phyloP scores from a whole-genome alignment of 2,888 invertebrate species.

The Hoplodrina blanda region DNA sequence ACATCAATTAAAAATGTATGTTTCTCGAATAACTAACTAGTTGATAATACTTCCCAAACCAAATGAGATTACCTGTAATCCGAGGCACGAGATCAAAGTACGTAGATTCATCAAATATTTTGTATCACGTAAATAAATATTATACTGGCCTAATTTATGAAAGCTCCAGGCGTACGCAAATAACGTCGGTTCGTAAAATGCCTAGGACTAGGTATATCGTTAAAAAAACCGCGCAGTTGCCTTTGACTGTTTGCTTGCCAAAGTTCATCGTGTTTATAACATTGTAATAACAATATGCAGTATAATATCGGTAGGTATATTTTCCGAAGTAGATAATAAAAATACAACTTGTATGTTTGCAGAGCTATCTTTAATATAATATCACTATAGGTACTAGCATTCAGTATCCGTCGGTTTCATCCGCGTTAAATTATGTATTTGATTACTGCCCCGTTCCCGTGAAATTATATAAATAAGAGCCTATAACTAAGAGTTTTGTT shows the following conservation, averaged over 20 bases:
- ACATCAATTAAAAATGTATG: not conserved
- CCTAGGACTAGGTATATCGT: not conserved
- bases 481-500: no score
- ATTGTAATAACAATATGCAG: slow-evolving; percentile 1
- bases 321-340: not conserved
- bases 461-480: no score
- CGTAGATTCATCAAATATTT: slow-evolving; percentile 5
- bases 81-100: not conserved
- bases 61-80: not conserved
- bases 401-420: no score
- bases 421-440: no score
- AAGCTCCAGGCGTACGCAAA: slow-evolving; percentile 2
- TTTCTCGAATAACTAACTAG: not conserved
- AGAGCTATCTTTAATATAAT: no score
- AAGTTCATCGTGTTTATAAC: not conserved
- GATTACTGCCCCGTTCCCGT: no score
- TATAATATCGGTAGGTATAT: not conserved
- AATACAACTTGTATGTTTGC: no score
- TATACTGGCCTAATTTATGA: not conserved
- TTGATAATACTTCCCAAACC: not conserved
- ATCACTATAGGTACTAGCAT: no score
- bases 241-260: not conserved
- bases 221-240: not conserved
- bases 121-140: slow-evolving; percentile 8
- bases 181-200: slow-evolving; percentile 2